Conservation (phyloP, 2,113 vertebrate genomes). For the Siphamia tubifer region DNA sequence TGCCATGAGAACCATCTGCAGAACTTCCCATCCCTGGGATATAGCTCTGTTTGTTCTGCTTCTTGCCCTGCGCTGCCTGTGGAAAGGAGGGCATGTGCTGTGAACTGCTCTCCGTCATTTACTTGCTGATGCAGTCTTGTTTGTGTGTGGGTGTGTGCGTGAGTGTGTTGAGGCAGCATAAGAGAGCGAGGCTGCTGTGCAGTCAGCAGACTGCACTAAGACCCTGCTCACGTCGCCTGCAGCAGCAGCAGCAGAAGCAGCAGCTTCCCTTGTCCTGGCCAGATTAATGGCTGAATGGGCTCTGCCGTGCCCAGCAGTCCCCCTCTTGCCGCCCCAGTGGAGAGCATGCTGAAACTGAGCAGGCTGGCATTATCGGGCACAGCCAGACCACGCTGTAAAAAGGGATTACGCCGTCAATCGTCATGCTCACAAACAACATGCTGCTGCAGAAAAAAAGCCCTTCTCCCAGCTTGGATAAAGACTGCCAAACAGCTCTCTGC, state of each 20-base stretch:
- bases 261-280: constrained; percentile 70
- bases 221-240: constrained; percentile 67
- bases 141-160: constrained; percentile 32
- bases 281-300: constrained; percentile 79
- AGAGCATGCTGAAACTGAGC: constrained; percentile 73
- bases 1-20: constrained; percentile 46
- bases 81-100: constrained; percentile 45
- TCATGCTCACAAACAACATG: constrained; percentile 75
- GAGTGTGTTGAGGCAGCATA: constrained; percentile 15
- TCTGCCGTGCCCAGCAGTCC: constrained; percentile 68
- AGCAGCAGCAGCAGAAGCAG: constrained; percentile 61
- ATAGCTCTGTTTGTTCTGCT: constrained; percentile 47
- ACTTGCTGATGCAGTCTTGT: constrained; percentile 45
- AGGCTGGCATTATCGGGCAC: constrained; percentile 79
- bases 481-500: constrained; percentile 56
- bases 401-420: constrained; percentile 79
- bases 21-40: constrained; percentile 46
- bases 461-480: constrained; percentile 68
- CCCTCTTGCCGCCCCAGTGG: constrained; percentile 67
- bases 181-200: constrained; percentile 54
- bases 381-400: constrained; percentile 81
- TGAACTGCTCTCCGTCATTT: constrained; percentile 58
- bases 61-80: constrained; percentile 36
- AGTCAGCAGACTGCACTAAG: constrained; percentile 74
- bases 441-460: constrained; percentile 54